Percentiles rank a stretch among this genome's conserved stretches.
Conservation (phyloP, 2,797 vertebrate genomes). For the Eulemur mongoz region DNA sequence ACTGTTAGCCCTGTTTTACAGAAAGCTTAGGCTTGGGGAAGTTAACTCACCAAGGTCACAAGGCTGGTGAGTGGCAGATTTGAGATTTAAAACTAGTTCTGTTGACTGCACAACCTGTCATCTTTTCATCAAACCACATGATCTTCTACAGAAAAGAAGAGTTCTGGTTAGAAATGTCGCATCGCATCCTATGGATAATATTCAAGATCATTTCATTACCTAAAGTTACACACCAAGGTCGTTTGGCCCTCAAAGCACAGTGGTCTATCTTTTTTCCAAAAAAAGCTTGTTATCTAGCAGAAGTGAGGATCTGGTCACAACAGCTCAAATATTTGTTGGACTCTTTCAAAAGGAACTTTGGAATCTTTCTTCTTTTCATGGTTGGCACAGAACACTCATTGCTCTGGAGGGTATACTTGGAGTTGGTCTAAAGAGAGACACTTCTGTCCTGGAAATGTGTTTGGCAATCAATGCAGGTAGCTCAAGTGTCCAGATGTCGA, state of each 20-base stretch:
- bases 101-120: neutral
- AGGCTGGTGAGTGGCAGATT: neutral
- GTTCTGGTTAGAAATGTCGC: neutral
- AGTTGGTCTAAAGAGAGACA: neutral
- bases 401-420: neutral
- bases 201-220: neutral
- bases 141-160: neutral
- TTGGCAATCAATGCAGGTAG: neutral
- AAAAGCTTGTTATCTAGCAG: neutral
- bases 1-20: neutral
- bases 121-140: neutral
- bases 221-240: neutral
- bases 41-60: neutral
- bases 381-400: accelerated
- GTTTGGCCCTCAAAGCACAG: neutral
- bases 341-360: neutral
- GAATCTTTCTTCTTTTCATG: neutral
- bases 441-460: neutral
- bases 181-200: neutral
- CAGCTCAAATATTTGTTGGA: neutral
- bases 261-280: neutral
- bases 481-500: neutral
- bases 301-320: neutral
- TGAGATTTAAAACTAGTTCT: neutral
- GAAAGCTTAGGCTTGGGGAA: neutral